Evolutionary conservation across 2,113 vertebrate genomes (phyloP), one percentile per base, ranked within the genome.

Genomic region (Dendrocopos noguchii): DNA sequence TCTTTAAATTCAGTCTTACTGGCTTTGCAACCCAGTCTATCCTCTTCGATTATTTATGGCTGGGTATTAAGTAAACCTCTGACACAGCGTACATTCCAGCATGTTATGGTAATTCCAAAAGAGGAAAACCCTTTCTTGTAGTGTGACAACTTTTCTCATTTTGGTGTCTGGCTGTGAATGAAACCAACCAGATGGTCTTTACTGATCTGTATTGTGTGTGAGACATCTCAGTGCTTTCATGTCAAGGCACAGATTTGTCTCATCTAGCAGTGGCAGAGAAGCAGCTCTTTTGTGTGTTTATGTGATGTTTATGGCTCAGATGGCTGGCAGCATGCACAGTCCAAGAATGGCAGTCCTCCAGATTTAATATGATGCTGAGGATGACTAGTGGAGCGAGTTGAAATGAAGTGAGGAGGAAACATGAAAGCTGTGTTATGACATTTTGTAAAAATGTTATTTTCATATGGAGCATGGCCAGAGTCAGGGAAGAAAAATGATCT

Each of bases 161-260:
- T 93, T 89, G 20, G 33, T 85, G 59, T 81, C 83, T 95, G 91
- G 83, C 88, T 91, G 76, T 55, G 93, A 87, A 88, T 56, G 56
- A 91, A 94, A 95, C 50, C 83, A 95, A 86, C 68, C 96, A 97
- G 95, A 96, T 97, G 95, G 95, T 91, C 56, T 50, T 82, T 39
- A 6, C 72, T 93, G 73, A 92, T 95, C 56, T 93, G 81, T 79
- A 75, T 92, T 93, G 34, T 94, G 75, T 75, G 44, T 61, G 91
- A 89, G 89, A 66, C 25, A 67, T 95, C 59, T 90, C 83, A 71
- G 72, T 84, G 86, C 73, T 92, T 96, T 94, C 94, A 88, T 94
- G 91, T 87, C 53, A 92, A 67, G 84, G 57, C 72, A 88, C 55
- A 94, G 92, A 94, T 95, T 92, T 90, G 73, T 94, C 80, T 94